A percentile compares a stretch with the other conserved stretches of the same genome.
Evolutionary conservation across 2,888 invertebrate genomes (phyloP).

Genomic region (Caenorhabditis sp.): DNA sequence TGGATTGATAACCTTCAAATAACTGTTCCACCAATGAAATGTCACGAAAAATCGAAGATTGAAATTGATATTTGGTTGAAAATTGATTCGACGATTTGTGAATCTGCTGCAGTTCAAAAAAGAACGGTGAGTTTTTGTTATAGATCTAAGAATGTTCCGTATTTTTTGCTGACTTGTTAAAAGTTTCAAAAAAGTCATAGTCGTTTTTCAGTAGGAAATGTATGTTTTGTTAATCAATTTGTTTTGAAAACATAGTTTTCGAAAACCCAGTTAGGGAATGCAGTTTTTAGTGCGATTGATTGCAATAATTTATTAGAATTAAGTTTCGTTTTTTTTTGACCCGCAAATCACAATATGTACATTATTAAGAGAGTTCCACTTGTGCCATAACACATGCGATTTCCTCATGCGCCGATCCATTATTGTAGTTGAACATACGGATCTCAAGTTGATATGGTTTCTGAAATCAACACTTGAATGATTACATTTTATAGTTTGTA

Average conservation of each 20-base stretch:
- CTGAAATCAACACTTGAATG: slow-evolving; percentile 18
- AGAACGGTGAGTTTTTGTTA: slow-evolving; percentile 14
- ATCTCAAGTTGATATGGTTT: slow-evolving; percentile 62
- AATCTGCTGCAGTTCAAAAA: slow-evolving; percentile 42
- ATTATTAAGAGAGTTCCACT: slow-evolving; percentile 53
- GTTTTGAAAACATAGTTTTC: too few species aligned
- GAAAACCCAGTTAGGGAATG: too few species aligned
- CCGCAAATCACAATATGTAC: neutral
- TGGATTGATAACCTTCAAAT: neutral
- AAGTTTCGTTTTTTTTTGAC: neutral
- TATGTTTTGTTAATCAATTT: too few species aligned
- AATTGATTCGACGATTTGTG: slow-evolving; percentile 45
- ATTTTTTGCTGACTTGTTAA: too few species aligned
- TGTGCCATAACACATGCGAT: slow-evolving; percentile 67
- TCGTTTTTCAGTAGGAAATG: too few species aligned
- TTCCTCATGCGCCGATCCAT: slow-evolving; percentile 54
- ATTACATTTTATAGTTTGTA: neutral
- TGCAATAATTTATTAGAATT: too few species aligned
- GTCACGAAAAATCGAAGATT: slow-evolving; percentile 18
- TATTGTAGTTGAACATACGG: slow-evolving; percentile 61
- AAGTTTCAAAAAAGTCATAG: too few species aligned
- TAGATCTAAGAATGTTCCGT: neutral
- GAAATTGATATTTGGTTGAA: slow-evolving; percentile 31
- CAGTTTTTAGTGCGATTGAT: too few species aligned
- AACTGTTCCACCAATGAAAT: slow-evolving; percentile 13